Percentiles rank a stretch among this genome's conserved stretches.
phyloP scores from a whole-genome alignment of 2,797 vertebrate species.

The Enteromius argenteus region DNA sequence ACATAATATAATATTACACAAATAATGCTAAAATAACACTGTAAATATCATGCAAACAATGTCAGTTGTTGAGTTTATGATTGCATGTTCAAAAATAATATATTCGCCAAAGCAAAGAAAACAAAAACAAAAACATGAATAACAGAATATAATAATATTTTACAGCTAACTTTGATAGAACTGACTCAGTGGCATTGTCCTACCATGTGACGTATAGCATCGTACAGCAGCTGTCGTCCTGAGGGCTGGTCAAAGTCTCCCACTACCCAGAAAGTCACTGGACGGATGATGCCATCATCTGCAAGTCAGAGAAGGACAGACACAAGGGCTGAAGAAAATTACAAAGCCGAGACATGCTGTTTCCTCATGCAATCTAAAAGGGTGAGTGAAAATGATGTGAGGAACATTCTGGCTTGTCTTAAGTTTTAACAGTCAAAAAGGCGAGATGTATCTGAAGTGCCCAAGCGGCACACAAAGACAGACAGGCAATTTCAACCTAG shows the following conservation, averaged over 20 bases:
- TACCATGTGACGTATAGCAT: slow-evolving; percentile 96
- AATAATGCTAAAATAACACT: neutral
- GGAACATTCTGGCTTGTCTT: slow-evolving; percentile 5
- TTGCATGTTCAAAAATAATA: neutral
- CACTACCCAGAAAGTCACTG: slow-evolving; percentile 97
- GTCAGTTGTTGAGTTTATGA: neutral
- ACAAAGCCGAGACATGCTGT: neutral
- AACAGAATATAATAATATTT: too few species aligned
- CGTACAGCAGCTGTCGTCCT: slow-evolving; percentile 92
- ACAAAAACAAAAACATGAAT: neutral
- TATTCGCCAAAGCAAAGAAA: too few species aligned
- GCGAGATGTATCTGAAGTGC: slow-evolving; percentile 14
- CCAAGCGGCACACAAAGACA: slow-evolving; percentile 31
- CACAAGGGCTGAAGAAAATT: slow-evolving; percentile 1
- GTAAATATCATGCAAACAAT: neutral
- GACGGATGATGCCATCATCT: slow-evolving; percentile 94
- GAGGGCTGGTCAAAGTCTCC: slow-evolving; percentile 94
- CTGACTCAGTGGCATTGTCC: slow-evolving; percentile 12
- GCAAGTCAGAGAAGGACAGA: slow-evolving; percentile 36
- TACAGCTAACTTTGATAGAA: neutral
- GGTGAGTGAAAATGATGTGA: slow-evolving; percentile 32
- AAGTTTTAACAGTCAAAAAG: slow-evolving; percentile 41
- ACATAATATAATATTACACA: too few species aligned
- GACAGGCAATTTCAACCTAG: slow-evolving; percentile 44
- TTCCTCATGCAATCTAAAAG: slow-evolving; percentile 24